phyloP scores from a whole-genome alignment of 2,113 vertebrate genomes.

The Festucalex cinctus region DNA sequence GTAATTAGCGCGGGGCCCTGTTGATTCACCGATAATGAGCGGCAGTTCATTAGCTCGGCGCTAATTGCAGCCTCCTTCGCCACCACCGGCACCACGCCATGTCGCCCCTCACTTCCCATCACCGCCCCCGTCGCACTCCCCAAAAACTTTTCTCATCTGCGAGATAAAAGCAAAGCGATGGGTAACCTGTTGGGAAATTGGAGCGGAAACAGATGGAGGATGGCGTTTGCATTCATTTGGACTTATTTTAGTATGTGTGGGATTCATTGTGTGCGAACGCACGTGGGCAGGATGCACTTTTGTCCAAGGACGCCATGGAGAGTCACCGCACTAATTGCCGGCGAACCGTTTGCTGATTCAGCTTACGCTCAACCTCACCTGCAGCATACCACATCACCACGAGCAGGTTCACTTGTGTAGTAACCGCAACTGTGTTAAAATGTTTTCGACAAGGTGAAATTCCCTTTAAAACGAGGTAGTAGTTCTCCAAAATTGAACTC shows the following conservation, averaged over 20 bases:
- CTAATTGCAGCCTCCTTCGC: constrained; percentile 74
- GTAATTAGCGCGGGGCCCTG: constrained; percentile 75
- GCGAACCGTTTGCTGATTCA: constrained; percentile 49
- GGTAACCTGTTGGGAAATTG: constrained; percentile 38
- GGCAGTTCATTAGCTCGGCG: constrained; percentile 75
- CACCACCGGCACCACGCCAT: constrained; percentile 26
- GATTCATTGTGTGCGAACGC: constrained; percentile 10
- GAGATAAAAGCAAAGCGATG: constrained; percentile 22
- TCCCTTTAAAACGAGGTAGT: too few relatives aligned
- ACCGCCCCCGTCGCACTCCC: constrained; percentile 1
- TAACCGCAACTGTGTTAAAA: not conserved
- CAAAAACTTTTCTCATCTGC: constrained; percentile 53
- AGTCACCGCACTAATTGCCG: constrained; percentile 44
- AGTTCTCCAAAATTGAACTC: too few relatives aligned
- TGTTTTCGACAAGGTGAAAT: not conserved
- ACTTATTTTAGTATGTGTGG: constrained; percentile 11
- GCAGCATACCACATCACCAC: constrained; percentile 25
- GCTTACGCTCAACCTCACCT: constrained; percentile 27
- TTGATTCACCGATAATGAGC: constrained; percentile 79
- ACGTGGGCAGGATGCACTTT: constrained; percentile 17
- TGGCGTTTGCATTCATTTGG: constrained; percentile 17
- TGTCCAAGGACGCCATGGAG: constrained; percentile 34
- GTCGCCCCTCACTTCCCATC: constrained; percentile 32
- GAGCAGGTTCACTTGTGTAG: not conserved
- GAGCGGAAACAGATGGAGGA: constrained; percentile 49